A percentile compares a stretch with the other conserved stretches of the same genome.
phyloP scores from a whole-genome alignment of 2,113 vertebrate genomes.

The Lynx canadensis region DNA sequence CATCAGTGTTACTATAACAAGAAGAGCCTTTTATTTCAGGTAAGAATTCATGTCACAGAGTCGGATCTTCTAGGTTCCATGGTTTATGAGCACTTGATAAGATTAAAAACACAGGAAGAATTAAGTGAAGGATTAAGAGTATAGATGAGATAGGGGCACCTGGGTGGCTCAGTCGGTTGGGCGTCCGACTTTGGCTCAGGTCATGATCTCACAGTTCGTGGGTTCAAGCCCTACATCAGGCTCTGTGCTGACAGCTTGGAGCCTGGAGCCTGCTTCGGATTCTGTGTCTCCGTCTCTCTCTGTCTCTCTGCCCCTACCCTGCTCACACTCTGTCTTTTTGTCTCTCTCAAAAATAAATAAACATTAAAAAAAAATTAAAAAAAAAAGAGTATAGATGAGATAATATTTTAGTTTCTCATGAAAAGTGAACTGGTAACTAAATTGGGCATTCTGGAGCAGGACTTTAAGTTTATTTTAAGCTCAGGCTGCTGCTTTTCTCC shows the following conservation, averaged over 20 bases:
- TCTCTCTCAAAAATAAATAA: no score
- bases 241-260: no score
- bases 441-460: background rate
- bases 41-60: conserved; percentile 38
- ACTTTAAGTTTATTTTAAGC: conserved; percentile 48
- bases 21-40: background rate
- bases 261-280: no score
- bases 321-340: no score
- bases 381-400: background rate
- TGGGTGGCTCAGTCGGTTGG: no score
- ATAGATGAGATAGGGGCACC: background rate
- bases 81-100: background rate
- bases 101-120: background rate
- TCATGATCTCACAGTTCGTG: no score
- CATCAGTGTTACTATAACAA: background rate
- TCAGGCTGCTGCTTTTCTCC: background rate
- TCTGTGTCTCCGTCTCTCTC: no score
- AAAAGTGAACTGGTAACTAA: conserved; percentile 11
- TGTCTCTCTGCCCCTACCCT: no score
- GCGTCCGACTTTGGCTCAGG: no score
- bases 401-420: background rate
- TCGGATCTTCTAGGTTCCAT: background rate
- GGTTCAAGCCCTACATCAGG: no score
- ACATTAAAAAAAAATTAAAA: no score
- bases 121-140: background rate